phyloP scores from a whole-genome alignment of 2,888 invertebrate species.

The Drosophila setosimentum region DNA sequence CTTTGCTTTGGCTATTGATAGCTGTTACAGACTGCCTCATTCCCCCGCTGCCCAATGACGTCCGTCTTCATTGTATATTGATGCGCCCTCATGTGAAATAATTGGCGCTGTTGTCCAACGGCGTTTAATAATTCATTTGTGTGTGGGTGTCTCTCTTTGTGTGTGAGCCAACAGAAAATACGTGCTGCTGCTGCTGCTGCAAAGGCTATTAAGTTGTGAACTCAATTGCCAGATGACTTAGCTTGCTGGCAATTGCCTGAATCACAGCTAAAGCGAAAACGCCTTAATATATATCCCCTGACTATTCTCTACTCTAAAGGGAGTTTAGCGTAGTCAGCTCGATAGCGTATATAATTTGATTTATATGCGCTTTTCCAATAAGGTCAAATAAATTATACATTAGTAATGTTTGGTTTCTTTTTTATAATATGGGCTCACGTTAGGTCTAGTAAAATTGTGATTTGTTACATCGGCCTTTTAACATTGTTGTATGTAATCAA shows the following conservation, averaged over 20 bases:
- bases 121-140: constrained; percentile 74
- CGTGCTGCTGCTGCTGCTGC: constrained; percentile 25
- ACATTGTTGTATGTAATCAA: background rate
- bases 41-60: constrained; percentile 7
- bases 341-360: constrained; percentile 1
- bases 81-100: constrained; percentile 78
- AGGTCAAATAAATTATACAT: background rate
- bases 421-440: background rate
- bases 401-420: background rate
- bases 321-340: background rate
- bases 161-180: constrained; percentile 29
- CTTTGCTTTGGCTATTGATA: constrained; percentile 39
- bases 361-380: constrained; percentile 1
- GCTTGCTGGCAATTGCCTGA: constrained; percentile 31
- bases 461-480: background rate
- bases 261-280: constrained; percentile 10
- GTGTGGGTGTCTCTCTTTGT: constrained; percentile 14
- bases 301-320: constrained; percentile 1
- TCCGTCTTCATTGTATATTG: constrained; percentile 61
- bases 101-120: constrained; percentile 71
- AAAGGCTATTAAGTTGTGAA: constrained; percentile 61
- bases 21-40: constrained; percentile 1
- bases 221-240: constrained; percentile 51
- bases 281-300: constrained; percentile 8
- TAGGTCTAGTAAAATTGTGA: background rate